Evolutionary conservation across 2,888 invertebrate species (phyloP).

Genomic region (Leptinotarsa tumamoca): DNA sequence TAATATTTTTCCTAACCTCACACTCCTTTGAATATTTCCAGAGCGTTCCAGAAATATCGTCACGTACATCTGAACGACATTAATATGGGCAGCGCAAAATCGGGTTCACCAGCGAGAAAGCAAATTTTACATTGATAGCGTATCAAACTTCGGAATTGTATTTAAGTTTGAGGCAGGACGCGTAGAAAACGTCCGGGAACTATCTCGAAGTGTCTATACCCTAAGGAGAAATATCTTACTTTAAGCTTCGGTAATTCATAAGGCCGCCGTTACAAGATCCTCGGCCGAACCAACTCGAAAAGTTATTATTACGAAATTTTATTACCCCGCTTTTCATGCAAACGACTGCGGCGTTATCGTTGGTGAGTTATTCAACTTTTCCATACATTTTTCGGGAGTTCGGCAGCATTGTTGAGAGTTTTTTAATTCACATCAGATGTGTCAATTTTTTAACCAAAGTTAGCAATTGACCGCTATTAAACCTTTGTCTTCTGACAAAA

Average conservation of each 20-base stretch:
- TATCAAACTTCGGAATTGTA: conserved; percentile 23
- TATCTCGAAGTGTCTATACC: conserved; percentile 42
- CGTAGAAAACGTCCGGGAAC: conserved; percentile 36
- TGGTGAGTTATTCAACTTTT: conserved; percentile 34
- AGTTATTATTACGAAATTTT: conserved; percentile 48
- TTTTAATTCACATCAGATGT: no score
- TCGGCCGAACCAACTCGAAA: conserved; percentile 42
- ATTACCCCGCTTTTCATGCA: conserved; percentile 45
- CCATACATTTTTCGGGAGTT: conserved; percentile 19
- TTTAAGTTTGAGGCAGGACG: conserved; percentile 26
- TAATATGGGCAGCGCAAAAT: conserved; percentile 5
- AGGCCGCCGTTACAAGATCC: conserved; percentile 40
- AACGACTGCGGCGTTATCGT: conserved; percentile 37
- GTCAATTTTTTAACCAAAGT: no score
- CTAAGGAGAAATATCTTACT: conserved; percentile 48
- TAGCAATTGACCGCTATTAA: no score
- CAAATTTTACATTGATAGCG: conserved; percentile 22
- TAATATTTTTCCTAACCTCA: no score
- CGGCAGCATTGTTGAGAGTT: neutral
- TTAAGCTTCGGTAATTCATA: conserved; percentile 50
- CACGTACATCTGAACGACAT: conserved; percentile 9
- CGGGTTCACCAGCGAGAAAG: neutral
- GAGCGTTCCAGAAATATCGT: neutral
- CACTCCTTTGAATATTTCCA: neutral
- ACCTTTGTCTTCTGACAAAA: no score